Evolutionary conservation across 53 echinoderm and acorn worm genomes (phyloP), one percentile per base, ranked within the genome.

Genomic region (Zoroaster sp.): DNA sequence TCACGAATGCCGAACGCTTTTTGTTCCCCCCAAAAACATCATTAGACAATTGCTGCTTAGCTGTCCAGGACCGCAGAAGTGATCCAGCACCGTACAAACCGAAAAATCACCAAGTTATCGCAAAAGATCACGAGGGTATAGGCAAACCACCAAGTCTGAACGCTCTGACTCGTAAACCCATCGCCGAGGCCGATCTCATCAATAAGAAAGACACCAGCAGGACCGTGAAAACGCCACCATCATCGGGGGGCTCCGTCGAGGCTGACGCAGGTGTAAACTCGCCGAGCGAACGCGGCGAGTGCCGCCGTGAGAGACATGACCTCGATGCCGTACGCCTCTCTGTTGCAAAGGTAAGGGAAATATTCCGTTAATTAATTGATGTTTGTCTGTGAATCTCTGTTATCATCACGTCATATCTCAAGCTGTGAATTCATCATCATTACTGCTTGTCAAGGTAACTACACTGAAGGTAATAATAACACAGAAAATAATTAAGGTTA

Each of bases 301-400:
- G 81, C 67, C 66, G 18, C 18, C 66, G 67, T 15, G 63, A 59
- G 63, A 59, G 63, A 15, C 63, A 9, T 41, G 81, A 66, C 81
- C 81, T 81, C 67, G 81, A 39, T 65, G 65, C 37, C 17, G 53
- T 13, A 30, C 42, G 36, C 66, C 31, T 66, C 81, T 40, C 81
- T 28, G 63, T 43, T 25, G 67, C 63, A 65, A 66, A 81, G 81
- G 81, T 81, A 66, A 81, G 39, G 5, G 44, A 81, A 66, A 28
- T 20, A 25, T 30, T 38, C 66, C 23, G 38, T 38, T 81, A 81
- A 81, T 81, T 81, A 81, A 59, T 63, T 81, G 78, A 78, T 55
- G 78, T 78, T 78, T 75, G 28, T 23, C 63, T 21, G 28, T 59
- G 63, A 59, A 28, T 59, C 63, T 1, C 47, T 15, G 15, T 11